These are phyloP conservation scores for Ptychadena robeensis DNA, from an alignment of 2,797 vertebrate genomes.

Conservation along the genomic window DNA sequence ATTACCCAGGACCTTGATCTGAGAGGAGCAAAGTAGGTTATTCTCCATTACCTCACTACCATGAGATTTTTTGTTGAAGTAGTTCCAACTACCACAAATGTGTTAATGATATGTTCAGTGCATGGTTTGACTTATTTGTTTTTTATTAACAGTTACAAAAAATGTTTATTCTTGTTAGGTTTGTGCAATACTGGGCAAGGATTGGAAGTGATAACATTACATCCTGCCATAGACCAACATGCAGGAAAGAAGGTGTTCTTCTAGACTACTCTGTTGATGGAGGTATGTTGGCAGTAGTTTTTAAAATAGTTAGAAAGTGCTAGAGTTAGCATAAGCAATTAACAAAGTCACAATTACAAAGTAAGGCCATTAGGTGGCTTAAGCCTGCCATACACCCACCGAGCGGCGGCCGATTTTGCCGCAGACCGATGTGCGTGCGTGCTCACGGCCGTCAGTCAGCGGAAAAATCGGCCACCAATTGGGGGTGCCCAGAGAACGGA, in stretches of 20 bases:
- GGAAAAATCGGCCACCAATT: too few species aligned
- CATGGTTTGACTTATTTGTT: too few species aligned
- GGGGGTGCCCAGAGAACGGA: too few species aligned
- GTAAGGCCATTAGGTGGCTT: too few species aligned
- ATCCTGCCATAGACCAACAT: slow-evolving; percentile 90
- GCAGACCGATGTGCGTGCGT: too few species aligned
- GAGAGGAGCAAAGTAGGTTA: slow-evolving; percentile 90
- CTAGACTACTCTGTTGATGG: slow-evolving; percentile 94
- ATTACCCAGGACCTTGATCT: slow-evolving; percentile 93
- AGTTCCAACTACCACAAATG: not conserved
- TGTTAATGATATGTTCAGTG: not conserved
- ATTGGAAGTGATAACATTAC: slow-evolving; percentile 97
- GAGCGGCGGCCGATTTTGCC: too few species aligned
- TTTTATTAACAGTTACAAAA: too few species aligned
- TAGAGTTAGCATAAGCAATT: too few species aligned
- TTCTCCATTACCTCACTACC: not conserved
- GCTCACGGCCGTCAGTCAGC: too few species aligned
- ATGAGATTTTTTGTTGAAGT: not conserved
- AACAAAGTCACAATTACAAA: too few species aligned
- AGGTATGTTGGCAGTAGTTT: slow-evolving; percentile 73
- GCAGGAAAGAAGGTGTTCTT: slow-evolving; percentile 93
- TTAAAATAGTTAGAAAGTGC: too few species aligned
- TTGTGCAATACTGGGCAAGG: slow-evolving; percentile 97
- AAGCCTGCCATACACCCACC: too few species aligned
- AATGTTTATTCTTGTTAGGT: slow-evolving; percentile 74